Evolutionary conservation across 2,888 invertebrate species (phyloP), one percentile per base, ranked within the genome.

Genomic region (Drosophila meridiana): DNA sequence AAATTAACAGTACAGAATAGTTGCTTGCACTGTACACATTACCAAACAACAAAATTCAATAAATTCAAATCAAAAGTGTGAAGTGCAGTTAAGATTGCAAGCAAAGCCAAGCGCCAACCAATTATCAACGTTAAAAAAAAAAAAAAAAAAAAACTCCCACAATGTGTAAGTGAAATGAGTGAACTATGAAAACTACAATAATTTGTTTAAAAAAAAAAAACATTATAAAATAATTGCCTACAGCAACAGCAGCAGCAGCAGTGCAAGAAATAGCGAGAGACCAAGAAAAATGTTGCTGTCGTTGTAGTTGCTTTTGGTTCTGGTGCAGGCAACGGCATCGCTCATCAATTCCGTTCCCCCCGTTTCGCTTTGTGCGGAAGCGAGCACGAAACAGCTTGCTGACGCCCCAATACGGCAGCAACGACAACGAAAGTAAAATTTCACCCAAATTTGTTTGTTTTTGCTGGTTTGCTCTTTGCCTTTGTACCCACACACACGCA

Each of bases 341-440:
- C 66, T 77, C 61, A 64, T 67, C 71, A 74, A 64, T 74, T 64
- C 58, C 57, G 43, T 70, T 57, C 57, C 43, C 61, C 52, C 50
- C 68, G 56, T 65, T 73, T 65, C 56, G 47, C 70, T 74, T 52
- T 61, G 57, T 62, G 75, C 61, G 67, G 60, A 67, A 66, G 63
- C 62, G 80, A 67, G 62, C 65, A 67, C 72, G 70, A 78, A 42
- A 61, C 66, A 73, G 53, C 52, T 61, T 69, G 73, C 82, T 83
- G 81, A 84, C 79, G 84, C 79, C 84, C 77, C 81, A 76, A 68
- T 61, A 73, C 64, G 63, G 65, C 72, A 66, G 71, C 66, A 70
- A 69, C 67, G 76, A 68, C 69, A 86, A 86, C 78, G 82, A 90
- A 89, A 90, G 90, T 89, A 86, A 86, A 90, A 89, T 90, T 89